Conservation (phyloP, 2,888 invertebrate species). For the Nomada goodeniana region DNA sequence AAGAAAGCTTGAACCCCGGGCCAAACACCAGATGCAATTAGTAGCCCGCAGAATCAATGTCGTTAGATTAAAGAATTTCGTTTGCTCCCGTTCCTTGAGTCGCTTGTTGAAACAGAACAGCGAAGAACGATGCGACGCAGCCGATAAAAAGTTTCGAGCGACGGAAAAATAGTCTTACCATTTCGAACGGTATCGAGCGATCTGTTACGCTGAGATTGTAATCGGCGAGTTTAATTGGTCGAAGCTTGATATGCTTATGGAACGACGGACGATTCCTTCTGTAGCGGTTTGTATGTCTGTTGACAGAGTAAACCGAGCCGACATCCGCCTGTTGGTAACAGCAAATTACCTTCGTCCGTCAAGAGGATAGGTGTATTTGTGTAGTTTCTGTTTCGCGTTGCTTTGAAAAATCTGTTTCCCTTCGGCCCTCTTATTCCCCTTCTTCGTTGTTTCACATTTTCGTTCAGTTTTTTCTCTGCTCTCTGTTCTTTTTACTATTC, state of each 20-base stretch:
- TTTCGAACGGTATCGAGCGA: no score
- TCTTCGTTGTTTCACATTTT: background rate
- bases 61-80: conserved; percentile 35
- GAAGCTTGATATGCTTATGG: background rate
- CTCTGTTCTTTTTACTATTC: no score
- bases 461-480: no score
- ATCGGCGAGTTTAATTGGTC: background rate
- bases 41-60: conserved; percentile 33
- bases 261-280: background rate
- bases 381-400: background rate
- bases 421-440: background rate
- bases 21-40: conserved; percentile 43
- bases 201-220: no score
- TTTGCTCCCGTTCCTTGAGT: conserved; percentile 16
- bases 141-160: background rate
- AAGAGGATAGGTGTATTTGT: background rate
- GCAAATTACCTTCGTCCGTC: background rate
- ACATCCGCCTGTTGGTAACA: background rate
- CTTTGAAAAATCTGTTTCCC: background rate
- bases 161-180: background rate
- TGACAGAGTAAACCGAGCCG: background rate
- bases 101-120: background rate
- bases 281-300: background rate
- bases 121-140: background rate
- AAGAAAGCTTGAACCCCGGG: conserved; percentile 43